Evolutionary conservation across 2,113 vertebrate species (phyloP).

Genomic region (Ailurus styani): DNA sequence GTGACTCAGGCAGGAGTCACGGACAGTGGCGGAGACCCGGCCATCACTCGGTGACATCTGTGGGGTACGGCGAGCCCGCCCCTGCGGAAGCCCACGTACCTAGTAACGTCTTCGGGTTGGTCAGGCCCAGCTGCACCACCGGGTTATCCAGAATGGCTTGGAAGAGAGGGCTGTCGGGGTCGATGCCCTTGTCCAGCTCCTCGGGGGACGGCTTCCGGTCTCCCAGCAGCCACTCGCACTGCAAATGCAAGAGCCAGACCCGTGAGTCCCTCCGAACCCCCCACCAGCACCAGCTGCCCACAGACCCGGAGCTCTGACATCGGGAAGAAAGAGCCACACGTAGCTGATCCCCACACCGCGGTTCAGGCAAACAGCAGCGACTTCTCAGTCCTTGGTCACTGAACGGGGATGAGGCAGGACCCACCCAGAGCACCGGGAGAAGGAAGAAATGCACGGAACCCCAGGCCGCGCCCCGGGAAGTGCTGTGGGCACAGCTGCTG

Average conservation of each 20-base stretch:
- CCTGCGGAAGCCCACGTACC: conserved; percentile 80
- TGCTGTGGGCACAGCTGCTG: fast-evolving
- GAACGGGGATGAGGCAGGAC: fast-evolving
- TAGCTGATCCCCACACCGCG: not conserved
- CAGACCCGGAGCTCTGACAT: fast-evolving
- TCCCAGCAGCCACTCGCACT: conserved; percentile 99
- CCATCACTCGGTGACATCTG: too few species aligned
- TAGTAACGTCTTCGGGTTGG: conserved; percentile 95
- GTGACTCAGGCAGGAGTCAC: not conserved
- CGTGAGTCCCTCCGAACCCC: not conserved
- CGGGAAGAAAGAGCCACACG: not conserved
- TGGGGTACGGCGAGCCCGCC: fast-evolving
- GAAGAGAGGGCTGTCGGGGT: conserved; percentile 94
- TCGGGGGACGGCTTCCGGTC: conserved; percentile 96
- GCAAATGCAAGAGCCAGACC: conserved; percentile 28
- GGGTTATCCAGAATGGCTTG: conserved; percentile 99
- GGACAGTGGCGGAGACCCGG: fast-evolving
- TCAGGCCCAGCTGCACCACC: conserved; percentile 95
- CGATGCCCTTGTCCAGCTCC: conserved; percentile 95
- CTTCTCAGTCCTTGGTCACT: not conserved
- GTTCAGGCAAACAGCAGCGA: fast-evolving
- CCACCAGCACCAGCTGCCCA: not conserved
- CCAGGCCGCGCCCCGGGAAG: fast-evolving
- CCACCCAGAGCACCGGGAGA: fast-evolving
- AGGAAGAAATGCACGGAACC: fast-evolving